phyloP scores from a whole-genome alignment of 2,888 invertebrate species.

The Phyllotreta cruciferae region DNA sequence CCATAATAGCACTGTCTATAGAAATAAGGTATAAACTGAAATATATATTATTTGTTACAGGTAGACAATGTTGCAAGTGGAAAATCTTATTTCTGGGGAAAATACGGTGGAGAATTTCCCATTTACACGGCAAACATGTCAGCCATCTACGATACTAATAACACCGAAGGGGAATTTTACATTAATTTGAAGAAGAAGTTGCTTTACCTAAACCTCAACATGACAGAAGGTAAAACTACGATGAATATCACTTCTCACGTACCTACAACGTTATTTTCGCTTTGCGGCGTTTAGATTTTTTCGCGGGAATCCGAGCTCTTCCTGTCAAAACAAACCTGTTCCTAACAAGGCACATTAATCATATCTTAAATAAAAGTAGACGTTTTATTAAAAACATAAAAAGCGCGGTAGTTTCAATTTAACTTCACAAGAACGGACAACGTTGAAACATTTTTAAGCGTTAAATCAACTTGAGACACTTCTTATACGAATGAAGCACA shows the following conservation, averaged over 20 bases:
- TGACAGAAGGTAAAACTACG: conserved; percentile 66
- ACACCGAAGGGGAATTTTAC: conserved; percentile 67
- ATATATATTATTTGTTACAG: conserved; percentile 39
- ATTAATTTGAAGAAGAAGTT: conserved; percentile 66
- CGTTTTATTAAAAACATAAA: conserved; percentile 6
- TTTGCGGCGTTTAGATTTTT: conserved; percentile 10
- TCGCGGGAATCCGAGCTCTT: conserved; percentile 5
- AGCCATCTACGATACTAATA: conserved; percentile 65
- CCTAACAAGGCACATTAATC: conserved; percentile 11
- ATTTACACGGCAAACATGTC: conserved; percentile 67
- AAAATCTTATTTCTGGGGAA: conserved; percentile 63
- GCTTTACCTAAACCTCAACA: conserved; percentile 71
- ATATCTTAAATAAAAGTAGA: conserved; percentile 6
- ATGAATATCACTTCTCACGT: conserved; percentile 18
- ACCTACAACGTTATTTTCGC: conserved; percentile 20
- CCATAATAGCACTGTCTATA: conserved; percentile 15
- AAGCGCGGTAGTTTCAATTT: neutral
- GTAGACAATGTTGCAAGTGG: conserved; percentile 51
- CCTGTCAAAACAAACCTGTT: conserved; percentile 4
- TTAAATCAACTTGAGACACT: too few relatives aligned
- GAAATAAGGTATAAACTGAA: conserved; percentile 18
- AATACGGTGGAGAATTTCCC: conserved; percentile 62
- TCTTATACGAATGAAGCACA: too few relatives aligned
- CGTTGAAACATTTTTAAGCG: too few relatives aligned
- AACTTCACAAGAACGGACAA: neutral